Evolutionary conservation across 2,797 vertebrate species (phyloP), one percentile per base, ranked within the genome.

Genomic region (Tamandua tetradactyla): DNA sequence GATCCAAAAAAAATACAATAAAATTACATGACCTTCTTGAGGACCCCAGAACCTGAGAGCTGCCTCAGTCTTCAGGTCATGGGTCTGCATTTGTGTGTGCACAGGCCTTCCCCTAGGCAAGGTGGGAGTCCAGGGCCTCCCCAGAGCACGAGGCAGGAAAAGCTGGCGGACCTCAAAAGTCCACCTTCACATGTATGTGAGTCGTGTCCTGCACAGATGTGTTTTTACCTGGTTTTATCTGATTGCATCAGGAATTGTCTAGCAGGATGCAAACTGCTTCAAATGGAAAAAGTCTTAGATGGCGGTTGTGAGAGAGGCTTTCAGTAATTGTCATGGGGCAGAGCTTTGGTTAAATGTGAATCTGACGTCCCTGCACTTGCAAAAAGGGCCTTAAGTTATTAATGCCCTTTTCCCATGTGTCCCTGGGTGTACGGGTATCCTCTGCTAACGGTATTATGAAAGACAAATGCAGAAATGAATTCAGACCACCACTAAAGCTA

Each of bases 131-230:
- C 1, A 0, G 32, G 47, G 17, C 35, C 14, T 32, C 2, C 40
- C 55, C 37, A 14, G 57, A 78, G 61, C 9, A 66, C 0, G 0
- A 9, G 55, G 23, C n/a, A 32, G 37, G 57, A 40, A 66, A 59
- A 49, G 49, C n/a, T 57, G 37, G 37, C 57, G 69, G 12, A 57
- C 7, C 37, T 18, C 75, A 27, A n/a, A 81, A 90, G 86, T 13
- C 12, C 71, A 49, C 8, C 2, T 6, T 7, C 72, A 20, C 1
- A 0, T 4, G 57, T 32, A 0, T 3, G n/a, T 30, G 52, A 27
- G 72, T n/a, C 40, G 5, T 17, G 7, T 32, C 78, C 2, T n/a
- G 35, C 18, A 14, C 14, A 23, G 20, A 27, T 0, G 0, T 8
- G 68, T 27, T 55, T 75, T n/a, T 44, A 1, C 20, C 17, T 62